Conservation (phyloP, 2,113 vertebrate genomes). For the Taxidea taxus region DNA sequence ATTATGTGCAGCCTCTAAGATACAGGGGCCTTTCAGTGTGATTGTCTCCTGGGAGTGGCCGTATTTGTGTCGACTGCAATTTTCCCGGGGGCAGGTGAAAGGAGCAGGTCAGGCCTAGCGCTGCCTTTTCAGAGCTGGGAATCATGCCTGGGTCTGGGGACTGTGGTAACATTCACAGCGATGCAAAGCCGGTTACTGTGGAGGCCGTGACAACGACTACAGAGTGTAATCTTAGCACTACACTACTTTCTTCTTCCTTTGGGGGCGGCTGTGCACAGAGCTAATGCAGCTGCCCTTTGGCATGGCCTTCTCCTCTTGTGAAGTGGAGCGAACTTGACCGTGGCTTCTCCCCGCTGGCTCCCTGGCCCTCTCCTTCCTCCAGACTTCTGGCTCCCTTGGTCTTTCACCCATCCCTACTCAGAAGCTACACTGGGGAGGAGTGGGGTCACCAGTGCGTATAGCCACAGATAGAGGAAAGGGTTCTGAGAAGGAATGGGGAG, state of each 20-base stretch:
- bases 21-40: constrained; percentile 62
- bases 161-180: not conserved
- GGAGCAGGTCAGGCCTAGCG: not conserved
- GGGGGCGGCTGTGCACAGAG: not conserved
- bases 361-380: not conserved
- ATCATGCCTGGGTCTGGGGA: not conserved
- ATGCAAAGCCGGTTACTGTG: constrained; percentile 29
- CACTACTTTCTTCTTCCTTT: not conserved
- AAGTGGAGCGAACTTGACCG: not conserved
- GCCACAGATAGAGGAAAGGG: not conserved
- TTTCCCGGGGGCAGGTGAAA: constrained; percentile 55
- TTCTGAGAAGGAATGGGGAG: not conserved
- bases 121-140: constrained; percentile 50
- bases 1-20: constrained; percentile 59
- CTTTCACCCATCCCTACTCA: not conserved
- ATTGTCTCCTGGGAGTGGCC: not conserved
- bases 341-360: not conserved
- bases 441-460: fast-evolving
- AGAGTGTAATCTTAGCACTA: not conserved
- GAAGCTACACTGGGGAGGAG: not conserved
- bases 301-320: not conserved
- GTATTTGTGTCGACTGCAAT: constrained; percentile 17
- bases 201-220: not conserved
- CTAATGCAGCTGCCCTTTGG: not conserved
- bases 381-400: not conserved